A percentile compares a stretch with the other conserved stretches of the same genome.
phyloP scores from a whole-genome alignment of 2,888 invertebrate species.

The Dasypogon diadema region DNA sequence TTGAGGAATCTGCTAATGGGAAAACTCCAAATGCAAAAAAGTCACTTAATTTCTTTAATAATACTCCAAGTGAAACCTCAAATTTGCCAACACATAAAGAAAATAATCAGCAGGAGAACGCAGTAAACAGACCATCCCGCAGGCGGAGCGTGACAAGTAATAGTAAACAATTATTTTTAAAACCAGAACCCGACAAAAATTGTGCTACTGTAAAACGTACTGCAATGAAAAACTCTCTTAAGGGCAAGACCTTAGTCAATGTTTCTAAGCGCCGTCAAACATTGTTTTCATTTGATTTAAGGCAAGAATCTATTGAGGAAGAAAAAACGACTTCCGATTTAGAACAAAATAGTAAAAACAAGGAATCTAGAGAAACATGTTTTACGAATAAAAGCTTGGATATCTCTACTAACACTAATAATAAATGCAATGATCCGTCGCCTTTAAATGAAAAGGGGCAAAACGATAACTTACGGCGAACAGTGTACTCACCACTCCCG shows the following conservation, averaged over 20 bases:
- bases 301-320: no score
- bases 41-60: not conserved
- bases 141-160: not conserved
- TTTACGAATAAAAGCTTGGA: not conserved
- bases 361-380: not conserved
- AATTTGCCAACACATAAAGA: no score
- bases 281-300: no score
- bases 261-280: no score
- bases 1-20: not conserved
- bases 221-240: no score
- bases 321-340: not conserved
- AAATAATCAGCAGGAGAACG: not conserved
- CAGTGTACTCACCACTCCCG: constrained; percentile 22
- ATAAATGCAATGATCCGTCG: not conserved
- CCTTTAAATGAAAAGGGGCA: not conserved
- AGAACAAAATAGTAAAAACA: not conserved
- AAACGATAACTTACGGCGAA: not conserved
- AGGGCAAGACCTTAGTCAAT: no score
- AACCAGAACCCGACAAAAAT: no score
- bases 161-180: no score
- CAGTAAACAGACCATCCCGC: not conserved
- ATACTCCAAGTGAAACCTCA: not conserved
- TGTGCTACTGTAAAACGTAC: no score
- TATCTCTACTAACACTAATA: not conserved
- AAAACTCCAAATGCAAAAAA: not conserved